Evolutionary conservation across 1,140 invertebrate genomes (phyloP).

Genomic region (Paraescarpia echinospica): DNA sequence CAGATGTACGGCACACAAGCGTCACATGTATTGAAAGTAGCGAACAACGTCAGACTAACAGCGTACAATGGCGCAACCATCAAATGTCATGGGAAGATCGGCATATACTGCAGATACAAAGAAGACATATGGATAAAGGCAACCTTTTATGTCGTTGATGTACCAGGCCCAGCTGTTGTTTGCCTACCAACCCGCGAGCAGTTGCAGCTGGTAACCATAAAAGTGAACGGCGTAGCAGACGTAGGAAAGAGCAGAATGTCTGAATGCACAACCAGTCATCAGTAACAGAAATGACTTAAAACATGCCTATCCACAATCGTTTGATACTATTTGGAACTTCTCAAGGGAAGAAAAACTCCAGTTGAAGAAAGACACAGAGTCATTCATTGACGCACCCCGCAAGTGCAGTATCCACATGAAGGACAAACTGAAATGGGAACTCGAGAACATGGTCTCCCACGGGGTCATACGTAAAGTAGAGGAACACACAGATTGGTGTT

Average conservation of each 20-base stretch:
- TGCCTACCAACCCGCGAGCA: conserved; percentile 3
- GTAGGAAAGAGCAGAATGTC: background rate
- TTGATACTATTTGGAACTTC: background rate
- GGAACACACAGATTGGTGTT: background rate
- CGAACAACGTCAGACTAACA: no score
- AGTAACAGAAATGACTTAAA: background rate
- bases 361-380: background rate
- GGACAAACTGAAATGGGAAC: no score
- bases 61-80: no score
- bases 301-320: background rate
- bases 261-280: no score
- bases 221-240: background rate
- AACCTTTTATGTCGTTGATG: no score
- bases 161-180: conserved; percentile 9
- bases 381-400: background rate
- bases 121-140: background rate
- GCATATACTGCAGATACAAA: no score
- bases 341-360: background rate
- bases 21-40: no score
- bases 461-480: no score
- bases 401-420: no score
- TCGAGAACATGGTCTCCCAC: no score
- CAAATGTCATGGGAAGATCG: no score
- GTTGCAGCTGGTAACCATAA: conserved; percentile 6
- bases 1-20: no score